Percentiles rank a stretch among this genome's conserved stretches.
phyloP scores from a whole-genome alignment of 2,113 vertebrate species.

The Thomomys bottae region DNA sequence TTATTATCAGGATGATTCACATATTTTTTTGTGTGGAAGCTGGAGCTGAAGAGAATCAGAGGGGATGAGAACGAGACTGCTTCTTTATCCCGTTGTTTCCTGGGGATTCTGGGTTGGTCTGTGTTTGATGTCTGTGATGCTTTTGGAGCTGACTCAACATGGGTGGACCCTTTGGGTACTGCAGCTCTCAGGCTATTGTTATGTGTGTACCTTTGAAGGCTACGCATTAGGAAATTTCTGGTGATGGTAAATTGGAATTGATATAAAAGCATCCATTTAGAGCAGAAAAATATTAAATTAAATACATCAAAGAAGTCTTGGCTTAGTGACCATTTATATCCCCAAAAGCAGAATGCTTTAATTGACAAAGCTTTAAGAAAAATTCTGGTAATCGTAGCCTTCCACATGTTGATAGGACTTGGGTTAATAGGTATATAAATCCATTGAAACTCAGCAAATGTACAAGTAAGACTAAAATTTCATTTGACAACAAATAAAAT shows the following conservation, averaged over 20 bases:
- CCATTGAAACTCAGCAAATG: background rate
- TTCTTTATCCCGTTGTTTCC: background rate
- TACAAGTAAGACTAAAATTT: conserved; percentile 25
- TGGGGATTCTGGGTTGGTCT: background rate
- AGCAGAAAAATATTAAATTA: background rate
- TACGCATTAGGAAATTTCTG: background rate
- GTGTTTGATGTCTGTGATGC: background rate
- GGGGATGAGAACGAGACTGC: background rate
- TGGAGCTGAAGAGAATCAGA: background rate
- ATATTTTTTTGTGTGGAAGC: conserved; percentile 2
- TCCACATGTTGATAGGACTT: background rate
- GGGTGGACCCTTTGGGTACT: background rate
- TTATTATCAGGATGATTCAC: conserved; percentile 63
- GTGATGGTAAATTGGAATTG: background rate
- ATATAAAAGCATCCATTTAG: background rate
- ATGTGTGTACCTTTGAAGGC: conserved; percentile 7
- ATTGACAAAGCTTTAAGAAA: background rate
- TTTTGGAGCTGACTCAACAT: background rate
- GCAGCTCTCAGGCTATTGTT: background rate
- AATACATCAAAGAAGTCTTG: background rate
- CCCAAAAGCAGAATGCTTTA: background rate
- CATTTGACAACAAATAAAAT: conserved; percentile 24
- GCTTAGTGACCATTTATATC: background rate
- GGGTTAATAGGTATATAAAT: background rate
- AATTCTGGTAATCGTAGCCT: background rate